phyloP scores from a whole-genome alignment of 2,888 invertebrate genomes.

The Protonemura montana region DNA sequence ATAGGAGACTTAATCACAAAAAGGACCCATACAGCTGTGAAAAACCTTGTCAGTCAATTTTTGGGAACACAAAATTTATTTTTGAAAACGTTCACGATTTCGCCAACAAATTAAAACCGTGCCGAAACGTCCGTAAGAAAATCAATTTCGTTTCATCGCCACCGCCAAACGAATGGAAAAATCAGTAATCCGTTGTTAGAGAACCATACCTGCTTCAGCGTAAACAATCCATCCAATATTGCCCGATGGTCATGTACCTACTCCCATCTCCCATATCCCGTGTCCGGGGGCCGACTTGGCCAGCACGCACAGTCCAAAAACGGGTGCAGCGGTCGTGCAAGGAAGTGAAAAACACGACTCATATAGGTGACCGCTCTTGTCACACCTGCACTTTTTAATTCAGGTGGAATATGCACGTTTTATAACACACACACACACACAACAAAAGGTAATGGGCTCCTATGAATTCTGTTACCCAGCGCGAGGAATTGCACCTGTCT shows the following conservation, averaged over 20 bases:
- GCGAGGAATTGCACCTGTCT: conserved; percentile 24
- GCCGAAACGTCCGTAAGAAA: too few species aligned
- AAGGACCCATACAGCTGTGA: not conserved
- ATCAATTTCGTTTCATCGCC: not conserved
- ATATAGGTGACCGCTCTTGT: conserved; percentile 13
- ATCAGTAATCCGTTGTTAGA: not conserved
- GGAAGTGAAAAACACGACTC: not conserved
- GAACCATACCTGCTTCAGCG: too few species aligned
- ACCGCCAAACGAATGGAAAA: not conserved
- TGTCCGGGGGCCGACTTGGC: too few species aligned
- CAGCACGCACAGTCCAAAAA: too few species aligned
- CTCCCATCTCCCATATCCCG: too few species aligned
- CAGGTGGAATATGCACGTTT: conserved; percentile 36
- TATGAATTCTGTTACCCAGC: not conserved
- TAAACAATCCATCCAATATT: too few species aligned
- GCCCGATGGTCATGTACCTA: too few species aligned
- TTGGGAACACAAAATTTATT: too few species aligned
- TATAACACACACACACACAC: conserved; percentile 32
- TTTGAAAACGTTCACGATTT: too few species aligned
- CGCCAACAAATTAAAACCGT: too few species aligned
- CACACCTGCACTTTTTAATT: conserved; percentile 41
- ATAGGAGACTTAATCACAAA: not conserved
- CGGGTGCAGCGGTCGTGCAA: not conserved
- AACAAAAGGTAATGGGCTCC: not conserved
- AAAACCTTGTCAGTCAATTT: too few species aligned